Base-by-base conservation (phyloP, 2,888 invertebrate species). In the Mongoloraphidia duomilia region DNA sequence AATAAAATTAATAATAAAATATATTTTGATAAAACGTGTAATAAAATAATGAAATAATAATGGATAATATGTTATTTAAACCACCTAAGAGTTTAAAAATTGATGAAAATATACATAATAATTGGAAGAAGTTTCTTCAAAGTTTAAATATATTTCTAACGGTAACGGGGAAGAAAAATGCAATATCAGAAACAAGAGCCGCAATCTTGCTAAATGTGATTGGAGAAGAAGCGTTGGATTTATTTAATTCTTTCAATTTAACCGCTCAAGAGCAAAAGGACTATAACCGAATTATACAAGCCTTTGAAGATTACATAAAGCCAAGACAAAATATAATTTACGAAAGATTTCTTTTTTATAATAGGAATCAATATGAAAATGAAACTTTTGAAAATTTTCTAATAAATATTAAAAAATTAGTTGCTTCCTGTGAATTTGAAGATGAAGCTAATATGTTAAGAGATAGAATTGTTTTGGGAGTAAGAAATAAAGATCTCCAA, bases 121-220 rank as follows among this genome's bases (percentile, higher is more conserved):
- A 44, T 8, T 44, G 44, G 44, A 44, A 44, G 13, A 44, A 44
- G 6, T 44, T 44, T 34, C 6, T 44, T 17, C 44, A 44, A 34
- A 36, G n/a, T 12, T 44, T n/a, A 35, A 36, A 44, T 35, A 44
- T 44, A 8, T 44, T n/a, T 13, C 9, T 44, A 12, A 44, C 34
- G 11, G 44, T 36, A 10, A n/a, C 35, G 2, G 44, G 12, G 17
- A 9, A 12, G 36, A 36, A 46, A n/a, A 37, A 37, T 12, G 38
- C 12, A 13, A 12, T 35, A 4, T 17, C 17, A 17, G 17, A 17
- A 17, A 17, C 17, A 11, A 46, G 26, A 35, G 46, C 46, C 9
- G 46, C 46, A 46, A 41, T 34, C 38, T 47, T 41, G 47, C 41
- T n/a, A n/a, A n/a, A n/a, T n/a, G n/a, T n/a, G n/a, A n/a, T n/a